Evolutionary conservation across 1,140 invertebrate genomes (phyloP).

Genomic region (Onthophagus taurus): DNA sequence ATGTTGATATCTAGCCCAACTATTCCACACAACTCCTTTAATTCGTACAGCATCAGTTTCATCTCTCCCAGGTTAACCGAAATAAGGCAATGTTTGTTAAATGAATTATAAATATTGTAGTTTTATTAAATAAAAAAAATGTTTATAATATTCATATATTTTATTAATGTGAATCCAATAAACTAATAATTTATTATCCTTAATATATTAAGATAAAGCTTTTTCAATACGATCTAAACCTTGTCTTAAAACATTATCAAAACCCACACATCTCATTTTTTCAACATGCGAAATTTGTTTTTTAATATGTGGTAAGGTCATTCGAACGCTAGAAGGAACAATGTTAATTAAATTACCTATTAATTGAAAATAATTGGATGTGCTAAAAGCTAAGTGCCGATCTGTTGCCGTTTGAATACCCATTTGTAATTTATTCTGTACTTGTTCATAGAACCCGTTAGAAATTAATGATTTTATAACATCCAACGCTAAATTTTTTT

Average conservation of each 20-base stretch:
- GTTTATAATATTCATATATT: too few species aligned
- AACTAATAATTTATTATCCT: too few species aligned
- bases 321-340: constrained; percentile 22
- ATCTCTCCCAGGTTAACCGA: too few species aligned
- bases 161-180: too few species aligned
- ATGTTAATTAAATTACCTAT: constrained; percentile 25
- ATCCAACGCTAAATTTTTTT: constrained; percentile 23
- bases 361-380: constrained; percentile 31
- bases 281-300: constrained; percentile 27
- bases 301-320: constrained; percentile 22
- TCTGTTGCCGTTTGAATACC: constrained; percentile 21
- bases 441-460: constrained; percentile 19
- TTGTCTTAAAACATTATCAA: constrained; percentile 30
- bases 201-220: too few species aligned
- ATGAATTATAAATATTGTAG: too few species aligned
- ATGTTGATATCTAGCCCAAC: too few species aligned
- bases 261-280: constrained; percentile 30
- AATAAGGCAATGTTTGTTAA: too few species aligned
- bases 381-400: constrained; percentile 32
- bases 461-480: constrained; percentile 22
- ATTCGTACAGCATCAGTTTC: too few species aligned
- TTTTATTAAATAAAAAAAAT: too few species aligned
- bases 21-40: too few species aligned
- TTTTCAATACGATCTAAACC: constrained; percentile 26
- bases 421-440: constrained; percentile 19